These are phyloP conservation scores for Andrena cerasifolii DNA, from an alignment of 1,140 invertebrate genomes.

Conservation along the genomic window DNA sequence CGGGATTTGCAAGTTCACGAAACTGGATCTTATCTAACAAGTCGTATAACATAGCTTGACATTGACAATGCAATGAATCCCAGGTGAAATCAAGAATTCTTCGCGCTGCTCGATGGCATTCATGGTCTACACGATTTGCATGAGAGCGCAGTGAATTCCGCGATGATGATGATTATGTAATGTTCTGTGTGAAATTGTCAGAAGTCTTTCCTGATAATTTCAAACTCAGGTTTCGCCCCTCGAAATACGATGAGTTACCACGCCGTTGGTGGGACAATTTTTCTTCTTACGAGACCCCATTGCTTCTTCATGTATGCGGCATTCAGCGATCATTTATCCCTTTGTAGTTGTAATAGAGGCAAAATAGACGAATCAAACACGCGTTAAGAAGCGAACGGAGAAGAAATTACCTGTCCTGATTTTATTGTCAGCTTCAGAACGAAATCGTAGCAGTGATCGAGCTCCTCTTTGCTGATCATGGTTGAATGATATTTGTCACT, in stretches of 20 bases:
- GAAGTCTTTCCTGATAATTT: not conserved
- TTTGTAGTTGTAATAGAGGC: too few relatives aligned
- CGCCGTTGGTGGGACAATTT: too few relatives aligned
- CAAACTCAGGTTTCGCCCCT: too few relatives aligned
- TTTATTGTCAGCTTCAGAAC: conserved; percentile 66
- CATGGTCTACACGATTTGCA: not conserved
- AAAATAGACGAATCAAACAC: too few relatives aligned
- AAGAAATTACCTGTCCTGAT: conserved; percentile 65
- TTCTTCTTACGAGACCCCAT: too few relatives aligned
- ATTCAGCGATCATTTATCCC: too few relatives aligned
- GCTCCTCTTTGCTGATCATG: conserved; percentile 55
- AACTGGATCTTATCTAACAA: not conserved
- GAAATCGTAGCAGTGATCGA: conserved; percentile 68
- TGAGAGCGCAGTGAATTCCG: not conserved
- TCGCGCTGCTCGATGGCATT: not conserved
- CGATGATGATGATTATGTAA: too few relatives aligned
- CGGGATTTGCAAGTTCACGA: not conserved
- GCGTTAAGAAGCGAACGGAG: too few relatives aligned
- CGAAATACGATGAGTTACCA: too few relatives aligned
- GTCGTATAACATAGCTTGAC: not conserved
- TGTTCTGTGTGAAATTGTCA: not conserved
- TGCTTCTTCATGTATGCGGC: too few relatives aligned
- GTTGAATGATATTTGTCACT: conserved; percentile 4
- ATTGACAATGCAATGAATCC: not conserved
- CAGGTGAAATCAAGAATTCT: not conserved